Percentiles rank a stretch among this genome's conserved stretches.
Evolutionary conservation across 2,797 vertebrate species (phyloP).

Genomic region (Epinephelus awoara): DNA sequence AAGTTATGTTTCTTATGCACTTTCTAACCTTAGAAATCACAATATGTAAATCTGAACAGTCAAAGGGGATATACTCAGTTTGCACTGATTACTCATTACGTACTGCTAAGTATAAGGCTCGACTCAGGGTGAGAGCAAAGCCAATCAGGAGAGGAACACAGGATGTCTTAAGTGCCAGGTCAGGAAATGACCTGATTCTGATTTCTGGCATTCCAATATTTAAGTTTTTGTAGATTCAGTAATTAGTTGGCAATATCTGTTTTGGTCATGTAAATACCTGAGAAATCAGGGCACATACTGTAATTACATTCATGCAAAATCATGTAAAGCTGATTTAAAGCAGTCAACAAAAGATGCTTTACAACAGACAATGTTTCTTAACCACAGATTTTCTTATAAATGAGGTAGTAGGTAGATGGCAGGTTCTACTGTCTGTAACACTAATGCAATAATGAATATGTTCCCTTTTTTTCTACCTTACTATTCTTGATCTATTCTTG

Average conservation of each 20-base stretch:
- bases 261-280: neutral
- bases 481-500: neutral
- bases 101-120: no score
- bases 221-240: neutral
- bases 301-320: constrained; percentile 1
- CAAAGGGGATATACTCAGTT: no score
- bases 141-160: no score
- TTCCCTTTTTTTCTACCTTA: no score
- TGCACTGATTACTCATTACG: no score
- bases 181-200: no score
- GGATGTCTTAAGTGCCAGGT: no score
- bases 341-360: neutral
- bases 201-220: neutral
- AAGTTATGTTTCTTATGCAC: no score
- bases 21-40: no score
- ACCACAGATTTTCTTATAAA: neutral
- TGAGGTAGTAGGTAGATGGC: neutral
- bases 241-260: neutral
- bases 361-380: neutral
- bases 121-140: no score
- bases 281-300: neutral
- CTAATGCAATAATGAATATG: neutral
- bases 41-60: no score
- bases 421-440: neutral
- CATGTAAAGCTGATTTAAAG: neutral